Evolutionary conservation across 2,888 invertebrate genomes (phyloP), one percentile per base, ranked within the genome.

Genomic region (Calliopum simillimum): DNA sequence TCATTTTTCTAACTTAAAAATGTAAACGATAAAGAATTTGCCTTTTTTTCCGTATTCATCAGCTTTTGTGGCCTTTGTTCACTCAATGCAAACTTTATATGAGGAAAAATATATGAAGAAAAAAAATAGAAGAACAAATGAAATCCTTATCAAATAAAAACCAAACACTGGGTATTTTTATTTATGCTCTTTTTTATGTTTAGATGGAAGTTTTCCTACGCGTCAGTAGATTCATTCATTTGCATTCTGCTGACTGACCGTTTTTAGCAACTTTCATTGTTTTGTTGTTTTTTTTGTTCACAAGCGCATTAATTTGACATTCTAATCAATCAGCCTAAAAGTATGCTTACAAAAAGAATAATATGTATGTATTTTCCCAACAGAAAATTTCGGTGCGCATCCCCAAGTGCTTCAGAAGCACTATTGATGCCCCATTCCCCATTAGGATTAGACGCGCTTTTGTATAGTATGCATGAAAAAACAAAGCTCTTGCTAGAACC

Each of bases 1-100:
- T 78, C 78, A 83, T 83, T 82, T 83, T 83, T 83, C 82, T 81
- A 81, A 82, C 83, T 83, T 83, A 83, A 82, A 33, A 67, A 80
- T 76, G 76, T 74, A 74, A 73, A 76, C 73, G 69, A 69, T 67
- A 69, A 70, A 72, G 59, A 68, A 74, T 75, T 73, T 71, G 64
- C 33, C 68, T 56, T 41, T 59, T 16, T 68, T 69, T 51, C 19
- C 61, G 33, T 43, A 21, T 43, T 13, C 33, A 33, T 33, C 33
- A 33, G 33, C 33, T 33, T 33, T 33, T 6, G 33, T 8, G 33
- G 33, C 33, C 5, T n/a, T n/a, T n/a, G n/a, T 8, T 33, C 33
- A 33, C 33, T 33, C 33, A 33, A 5, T 33, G 33, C 33, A 33
- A 5, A 33, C 33, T 33, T 33, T 33, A 33, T 19, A 59, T 16